Base-by-base conservation (phyloP, 2,797 vertebrate species). In the Hozukius guyotensis region DNA sequence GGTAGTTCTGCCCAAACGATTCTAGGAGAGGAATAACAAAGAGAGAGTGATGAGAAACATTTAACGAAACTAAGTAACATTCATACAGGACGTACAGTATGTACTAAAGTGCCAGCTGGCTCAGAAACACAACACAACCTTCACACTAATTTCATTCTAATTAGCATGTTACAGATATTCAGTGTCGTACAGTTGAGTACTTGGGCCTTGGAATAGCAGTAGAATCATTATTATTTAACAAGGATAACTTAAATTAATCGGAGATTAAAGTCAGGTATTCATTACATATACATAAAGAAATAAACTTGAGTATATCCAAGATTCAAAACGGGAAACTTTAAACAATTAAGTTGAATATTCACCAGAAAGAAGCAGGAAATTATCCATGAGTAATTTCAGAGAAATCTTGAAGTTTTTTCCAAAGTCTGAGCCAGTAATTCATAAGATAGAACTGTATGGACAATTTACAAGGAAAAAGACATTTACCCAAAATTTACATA, bases 1-100 rank as follows among this genome's bases (percentile, higher is more conserved):
- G 98, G 90, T 99, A 98, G 95, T 99, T 99, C 95, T 99, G 98
- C 91, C 98, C 98, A 88, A 99, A 99, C 18, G 98, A 99, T 76
- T 99, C 98, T 99, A 93, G 24, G 25, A 94, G 92, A 67, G 76
- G 72, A 94, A 88, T 1, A 88, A 85, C 84, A 89, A 31, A 31
- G 34, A 87, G 12, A 56, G 6, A 18, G 12, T 20, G 36, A 69
- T 73, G 18, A 85, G 4, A 77, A 68, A 63, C 3, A 31, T 12
- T 25, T n/a, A 16, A 13, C 53, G 24, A 34, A n/a, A 53, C 9
- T 56, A 8, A 56, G 12, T 3, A 53, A 36, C 20, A 25, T 16
- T 60, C 14, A 42, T n/a, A 61, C 6, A 67, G 29, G 8, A 38
- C 56, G 8, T 10, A 61, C 3, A 67, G 22, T 6, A 36, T 63